phyloP scores from a whole-genome alignment of 2,888 invertebrate genomes.

The Linyphia triangularis region DNA sequence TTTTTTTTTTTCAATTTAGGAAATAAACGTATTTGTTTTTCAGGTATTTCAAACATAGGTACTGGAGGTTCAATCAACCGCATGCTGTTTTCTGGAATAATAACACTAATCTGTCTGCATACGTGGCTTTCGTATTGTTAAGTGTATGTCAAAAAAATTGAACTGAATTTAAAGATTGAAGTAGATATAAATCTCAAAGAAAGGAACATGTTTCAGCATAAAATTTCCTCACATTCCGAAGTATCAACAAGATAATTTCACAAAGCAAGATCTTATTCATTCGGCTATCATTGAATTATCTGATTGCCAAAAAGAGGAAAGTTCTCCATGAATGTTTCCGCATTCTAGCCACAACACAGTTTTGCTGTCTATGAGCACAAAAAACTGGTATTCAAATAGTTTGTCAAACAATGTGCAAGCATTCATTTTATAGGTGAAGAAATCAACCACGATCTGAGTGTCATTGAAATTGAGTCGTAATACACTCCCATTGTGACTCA shows the following conservation, averaged over 20 bases:
- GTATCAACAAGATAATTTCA: neutral
- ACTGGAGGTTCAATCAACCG: neutral
- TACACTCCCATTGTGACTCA: no score
- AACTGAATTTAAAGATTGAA: neutral
- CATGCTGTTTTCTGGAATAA: neutral
- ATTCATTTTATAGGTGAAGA: neutral
- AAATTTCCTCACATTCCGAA: neutral
- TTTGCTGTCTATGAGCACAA: conserved; percentile 65
- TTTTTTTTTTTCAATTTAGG: no score
- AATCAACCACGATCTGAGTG: neutral
- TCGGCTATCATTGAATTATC: neutral
- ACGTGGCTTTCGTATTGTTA: conserved; percentile 23
- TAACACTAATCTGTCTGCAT: neutral
- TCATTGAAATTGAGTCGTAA: neutral
- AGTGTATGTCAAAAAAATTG: neutral
- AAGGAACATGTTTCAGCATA: neutral
- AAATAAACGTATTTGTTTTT: neutral
- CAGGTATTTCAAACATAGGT: conserved; percentile 34
- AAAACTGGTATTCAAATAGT: conserved; percentile 7
- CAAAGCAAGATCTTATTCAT: neutral
- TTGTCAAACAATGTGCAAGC: neutral
- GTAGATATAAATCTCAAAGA: neutral
- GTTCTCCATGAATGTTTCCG: conserved; percentile 8
- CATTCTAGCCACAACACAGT: neutral
- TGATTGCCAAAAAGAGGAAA: neutral